phyloP scores from a whole-genome alignment of 2,888 invertebrate genomes.

The Colostygia pectinataria region DNA sequence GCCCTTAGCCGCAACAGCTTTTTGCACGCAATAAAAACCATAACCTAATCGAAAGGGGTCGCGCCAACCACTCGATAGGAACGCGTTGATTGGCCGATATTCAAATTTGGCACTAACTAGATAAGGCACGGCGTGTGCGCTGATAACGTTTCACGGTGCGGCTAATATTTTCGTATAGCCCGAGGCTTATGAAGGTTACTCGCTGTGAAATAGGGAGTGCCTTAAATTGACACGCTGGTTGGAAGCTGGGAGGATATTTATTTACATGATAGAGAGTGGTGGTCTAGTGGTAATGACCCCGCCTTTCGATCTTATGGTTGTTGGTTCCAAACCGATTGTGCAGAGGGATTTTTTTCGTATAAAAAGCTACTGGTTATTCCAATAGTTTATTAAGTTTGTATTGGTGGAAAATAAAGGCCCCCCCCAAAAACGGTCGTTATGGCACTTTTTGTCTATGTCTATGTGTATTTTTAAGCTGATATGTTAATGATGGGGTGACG shows the following conservation, averaged over 20 bases:
- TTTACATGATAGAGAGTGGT: too few species aligned
- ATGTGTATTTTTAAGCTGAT: too few species aligned
- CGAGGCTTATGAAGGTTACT: conserved; percentile 57
- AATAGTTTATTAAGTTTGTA: too few species aligned
- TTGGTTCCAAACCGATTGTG: too few species aligned
- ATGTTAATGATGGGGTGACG: too few species aligned
- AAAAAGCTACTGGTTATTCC: too few species aligned
- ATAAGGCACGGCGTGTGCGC: conserved; percentile 63
- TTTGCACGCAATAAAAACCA: conserved; percentile 50
- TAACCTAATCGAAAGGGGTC: conserved; percentile 69
- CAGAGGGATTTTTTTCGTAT: too few species aligned
- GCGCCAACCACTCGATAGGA: conserved; percentile 51
- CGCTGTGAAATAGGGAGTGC: conserved; percentile 67
- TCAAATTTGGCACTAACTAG: conserved; percentile 75
- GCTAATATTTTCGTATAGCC: conserved; percentile 76
- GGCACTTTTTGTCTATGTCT: too few species aligned
- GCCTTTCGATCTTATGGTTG: too few species aligned
- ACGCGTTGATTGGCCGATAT: conserved; percentile 79
- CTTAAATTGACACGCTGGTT: conserved; percentile 40
- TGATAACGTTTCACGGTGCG: conserved; percentile 66
- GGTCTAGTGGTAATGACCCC: too few species aligned
- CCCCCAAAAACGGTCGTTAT: too few species aligned
- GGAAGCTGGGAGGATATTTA: conserved; percentile 24
- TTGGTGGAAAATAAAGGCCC: too few species aligned
- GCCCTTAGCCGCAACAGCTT: conserved; percentile 27